Conservation (phyloP, 2,888 invertebrate species). For the Phragmatobia fuliginosa region DNA sequence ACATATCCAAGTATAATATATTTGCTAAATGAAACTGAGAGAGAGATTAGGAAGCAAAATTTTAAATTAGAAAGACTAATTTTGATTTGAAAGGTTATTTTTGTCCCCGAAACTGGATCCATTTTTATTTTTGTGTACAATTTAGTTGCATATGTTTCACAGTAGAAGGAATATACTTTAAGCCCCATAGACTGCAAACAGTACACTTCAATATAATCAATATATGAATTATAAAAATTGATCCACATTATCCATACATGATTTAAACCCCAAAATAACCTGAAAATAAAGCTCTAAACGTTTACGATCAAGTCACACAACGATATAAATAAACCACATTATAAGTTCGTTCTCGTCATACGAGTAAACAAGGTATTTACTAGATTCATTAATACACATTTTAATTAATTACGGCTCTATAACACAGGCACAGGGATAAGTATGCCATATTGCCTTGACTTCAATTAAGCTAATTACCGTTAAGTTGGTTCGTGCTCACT, state of each 20-base stretch:
- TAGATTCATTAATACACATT: not conserved
- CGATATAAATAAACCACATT: not conserved
- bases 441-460: not conserved
- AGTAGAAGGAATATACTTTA: not conserved
- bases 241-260: not conserved
- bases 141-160: not conserved
- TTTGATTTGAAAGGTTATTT: not conserved
- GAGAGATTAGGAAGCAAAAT: not conserved
- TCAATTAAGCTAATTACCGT: constrained; percentile 15
- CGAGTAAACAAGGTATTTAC: not conserved
- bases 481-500: constrained; percentile 2
- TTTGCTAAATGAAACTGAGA: not conserved
- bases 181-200: no score
- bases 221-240: no score
- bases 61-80: no score
- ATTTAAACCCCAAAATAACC: not conserved
- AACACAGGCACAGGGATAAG: constrained; percentile 1
- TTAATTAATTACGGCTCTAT: constrained; percentile 1
- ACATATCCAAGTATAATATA: no score
- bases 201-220: no score
- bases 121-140: no score
- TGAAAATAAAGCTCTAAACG: not conserved
- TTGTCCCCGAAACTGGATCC: not conserved
- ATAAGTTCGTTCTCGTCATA: not conserved
- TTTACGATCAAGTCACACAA: not conserved